Percentiles rank a stretch among this genome's conserved stretches.
phyloP scores from a whole-genome alignment of 2,888 invertebrate species.

The Tupiocoris notatus region DNA sequence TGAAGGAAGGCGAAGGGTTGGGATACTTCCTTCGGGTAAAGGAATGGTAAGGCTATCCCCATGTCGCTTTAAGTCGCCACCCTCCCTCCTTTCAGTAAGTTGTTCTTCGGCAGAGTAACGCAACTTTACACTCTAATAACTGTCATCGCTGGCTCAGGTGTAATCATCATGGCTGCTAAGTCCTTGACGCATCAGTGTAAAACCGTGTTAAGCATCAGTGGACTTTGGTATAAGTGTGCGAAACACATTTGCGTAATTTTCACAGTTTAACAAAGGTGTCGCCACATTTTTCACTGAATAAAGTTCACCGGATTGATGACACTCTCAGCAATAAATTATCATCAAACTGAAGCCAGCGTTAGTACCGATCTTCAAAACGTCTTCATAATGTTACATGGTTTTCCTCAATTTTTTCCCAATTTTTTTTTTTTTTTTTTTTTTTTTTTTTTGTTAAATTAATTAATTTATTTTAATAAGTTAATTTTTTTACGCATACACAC shows the following conservation, averaged over 20 bases:
- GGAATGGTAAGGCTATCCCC: background rate
- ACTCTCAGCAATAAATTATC: no score
- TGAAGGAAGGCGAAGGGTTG: background rate
- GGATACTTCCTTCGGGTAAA: background rate
- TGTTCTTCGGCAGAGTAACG: background rate
- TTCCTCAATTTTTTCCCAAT: no score
- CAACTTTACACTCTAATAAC: slow-evolving; percentile 39
- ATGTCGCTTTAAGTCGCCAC: background rate
- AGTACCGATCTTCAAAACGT: no score
- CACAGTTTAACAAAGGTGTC: background rate
- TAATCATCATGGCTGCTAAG: slow-evolving; percentile 26
- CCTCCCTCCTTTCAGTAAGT: slow-evolving; percentile 3
- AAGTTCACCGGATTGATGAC: no score
- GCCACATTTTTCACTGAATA: no score
- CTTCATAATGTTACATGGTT: no score
- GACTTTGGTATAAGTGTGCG: background rate
- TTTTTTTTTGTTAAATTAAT: no score
- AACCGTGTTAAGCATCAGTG: background rate
- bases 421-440: no score
- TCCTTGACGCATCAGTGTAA: slow-evolving; percentile 17
- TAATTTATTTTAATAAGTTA: no score
- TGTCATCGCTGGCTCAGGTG: slow-evolving; percentile 36
- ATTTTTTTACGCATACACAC: no score
- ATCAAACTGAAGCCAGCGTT: no score
- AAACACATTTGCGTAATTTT: background rate